phyloP scores from a whole-genome alignment of 2,113 vertebrate genomes.

The Oxyruncus cristatus region DNA sequence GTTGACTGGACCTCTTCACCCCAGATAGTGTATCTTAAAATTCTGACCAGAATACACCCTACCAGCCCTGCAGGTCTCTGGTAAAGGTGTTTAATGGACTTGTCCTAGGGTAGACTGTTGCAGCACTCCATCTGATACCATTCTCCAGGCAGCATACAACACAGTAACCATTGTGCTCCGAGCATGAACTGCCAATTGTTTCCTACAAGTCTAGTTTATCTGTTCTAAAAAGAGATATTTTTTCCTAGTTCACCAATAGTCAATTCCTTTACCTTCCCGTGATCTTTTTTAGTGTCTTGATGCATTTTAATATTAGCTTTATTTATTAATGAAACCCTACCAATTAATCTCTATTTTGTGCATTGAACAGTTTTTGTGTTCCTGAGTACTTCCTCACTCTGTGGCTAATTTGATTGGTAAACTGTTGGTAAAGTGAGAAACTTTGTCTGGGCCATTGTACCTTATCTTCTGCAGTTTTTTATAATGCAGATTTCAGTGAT shows the following conservation, averaged over 20 bases:
- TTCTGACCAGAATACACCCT: not conserved
- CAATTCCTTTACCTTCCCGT: not conserved
- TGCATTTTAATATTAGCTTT: not conserved
- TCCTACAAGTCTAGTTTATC: not conserved
- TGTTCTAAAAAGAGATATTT: not conserved
- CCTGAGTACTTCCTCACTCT: not conserved
- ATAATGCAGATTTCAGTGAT: not conserved
- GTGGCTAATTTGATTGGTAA: not conserved
- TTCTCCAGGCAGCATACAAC: not conserved
- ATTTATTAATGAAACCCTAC: not conserved
- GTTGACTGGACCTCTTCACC: not conserved
- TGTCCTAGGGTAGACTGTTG: not conserved
- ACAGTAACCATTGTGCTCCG: not conserved
- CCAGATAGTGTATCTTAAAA: not conserved
- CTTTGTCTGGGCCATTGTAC: not conserved
- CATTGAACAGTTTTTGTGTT: not conserved
- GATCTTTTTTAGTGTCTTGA: not conserved
- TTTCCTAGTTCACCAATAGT: not conserved
- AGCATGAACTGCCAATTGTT: not conserved
- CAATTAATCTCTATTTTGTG: not conserved
- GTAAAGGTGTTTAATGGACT: not conserved
- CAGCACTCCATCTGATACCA: not conserved
- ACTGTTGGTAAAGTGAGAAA: not conserved
- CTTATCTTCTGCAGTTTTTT: accelerated
- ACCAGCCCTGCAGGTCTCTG: not conserved